These are phyloP conservation scores for Chaetops frenatus DNA, from an alignment of 2,113 vertebrate genomes.

Conservation along the genomic window DNA sequence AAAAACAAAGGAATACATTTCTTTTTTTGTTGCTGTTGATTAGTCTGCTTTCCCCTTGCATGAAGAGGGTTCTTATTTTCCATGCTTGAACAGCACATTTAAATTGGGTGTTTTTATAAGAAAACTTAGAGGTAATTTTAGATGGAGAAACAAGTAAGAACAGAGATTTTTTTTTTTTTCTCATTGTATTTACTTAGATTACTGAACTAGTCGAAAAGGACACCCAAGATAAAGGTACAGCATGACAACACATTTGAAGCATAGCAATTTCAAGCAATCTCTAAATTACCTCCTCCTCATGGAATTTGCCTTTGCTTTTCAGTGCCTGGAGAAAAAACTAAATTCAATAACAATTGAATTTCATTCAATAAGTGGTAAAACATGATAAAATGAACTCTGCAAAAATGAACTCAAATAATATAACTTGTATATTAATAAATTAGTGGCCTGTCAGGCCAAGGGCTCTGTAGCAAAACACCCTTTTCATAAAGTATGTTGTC, in stretches of 20 bases:
- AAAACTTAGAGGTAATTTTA: neutral
- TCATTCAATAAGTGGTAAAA: neutral
- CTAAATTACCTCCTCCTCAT: neutral
- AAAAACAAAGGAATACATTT: neutral
- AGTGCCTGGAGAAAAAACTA: neutral
- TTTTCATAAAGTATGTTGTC: neutral
- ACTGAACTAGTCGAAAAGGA: neutral
- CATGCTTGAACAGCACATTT: neutral
- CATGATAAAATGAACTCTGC: neutral
- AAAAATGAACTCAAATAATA: neutral
- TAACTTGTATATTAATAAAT: neutral
- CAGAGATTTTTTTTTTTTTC: accelerated
- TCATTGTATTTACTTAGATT: neutral
- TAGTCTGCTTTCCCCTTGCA: neutral
- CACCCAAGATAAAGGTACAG: neutral
- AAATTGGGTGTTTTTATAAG: neutral
- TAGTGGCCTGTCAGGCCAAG: neutral
- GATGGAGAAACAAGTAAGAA: neutral
- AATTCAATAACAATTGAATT: neutral
- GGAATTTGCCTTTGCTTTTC: constrained; percentile 5
- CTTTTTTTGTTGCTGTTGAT: neutral
- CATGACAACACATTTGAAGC: neutral
- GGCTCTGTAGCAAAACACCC: neutral
- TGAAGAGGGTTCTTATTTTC: neutral
- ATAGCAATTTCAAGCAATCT: neutral